Percentiles rank a stretch among this genome's conserved stretches.
phyloP scores from a whole-genome alignment of 2,888 invertebrate species.

The Lithophane socia region DNA sequence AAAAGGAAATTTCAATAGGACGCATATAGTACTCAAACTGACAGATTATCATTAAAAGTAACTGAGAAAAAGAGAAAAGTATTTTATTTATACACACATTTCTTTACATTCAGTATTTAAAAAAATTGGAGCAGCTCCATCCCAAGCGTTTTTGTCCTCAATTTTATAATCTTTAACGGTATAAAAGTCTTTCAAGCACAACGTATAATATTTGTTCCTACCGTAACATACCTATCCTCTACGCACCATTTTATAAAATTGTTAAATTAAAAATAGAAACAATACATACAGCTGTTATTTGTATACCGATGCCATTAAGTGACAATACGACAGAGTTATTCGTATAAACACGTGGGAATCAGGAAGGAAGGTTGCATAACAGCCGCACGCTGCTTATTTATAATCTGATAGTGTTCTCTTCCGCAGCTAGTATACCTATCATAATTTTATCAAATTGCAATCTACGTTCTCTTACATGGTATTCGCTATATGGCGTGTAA shows the following conservation, averaged over 20 bases:
- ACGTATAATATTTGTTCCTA: neutral
- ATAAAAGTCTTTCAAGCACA: too few species aligned
- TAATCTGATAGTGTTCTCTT: constrained; percentile 56
- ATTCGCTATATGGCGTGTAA: constrained; percentile 16
- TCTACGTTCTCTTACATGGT: constrained; percentile 35
- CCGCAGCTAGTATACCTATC: constrained; percentile 49
- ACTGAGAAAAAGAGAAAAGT: too few species aligned
- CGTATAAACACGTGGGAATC: constrained; percentile 51
- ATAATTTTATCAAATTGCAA: constrained; percentile 63
- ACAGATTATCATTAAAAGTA: too few species aligned
- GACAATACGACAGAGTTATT: constrained; percentile 38
- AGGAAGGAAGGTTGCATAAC: constrained; percentile 61
- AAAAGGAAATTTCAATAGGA: too few species aligned
- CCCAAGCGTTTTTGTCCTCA: too few species aligned
- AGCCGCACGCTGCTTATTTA: constrained; percentile 47
- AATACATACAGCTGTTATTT: constrained; percentile 7
- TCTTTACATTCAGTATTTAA: too few species aligned
- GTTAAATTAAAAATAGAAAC: neutral
- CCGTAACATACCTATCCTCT: too few species aligned
- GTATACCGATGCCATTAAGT: constrained; percentile 21
- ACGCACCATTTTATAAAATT: too few species aligned
- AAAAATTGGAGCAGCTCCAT: too few species aligned
- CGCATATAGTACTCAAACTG: too few species aligned
- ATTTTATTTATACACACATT: too few species aligned
- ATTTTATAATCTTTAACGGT: too few species aligned